Evolutionary conservation across 2,888 invertebrate species (phyloP).

Genomic region (Cheilosia soror): DNA sequence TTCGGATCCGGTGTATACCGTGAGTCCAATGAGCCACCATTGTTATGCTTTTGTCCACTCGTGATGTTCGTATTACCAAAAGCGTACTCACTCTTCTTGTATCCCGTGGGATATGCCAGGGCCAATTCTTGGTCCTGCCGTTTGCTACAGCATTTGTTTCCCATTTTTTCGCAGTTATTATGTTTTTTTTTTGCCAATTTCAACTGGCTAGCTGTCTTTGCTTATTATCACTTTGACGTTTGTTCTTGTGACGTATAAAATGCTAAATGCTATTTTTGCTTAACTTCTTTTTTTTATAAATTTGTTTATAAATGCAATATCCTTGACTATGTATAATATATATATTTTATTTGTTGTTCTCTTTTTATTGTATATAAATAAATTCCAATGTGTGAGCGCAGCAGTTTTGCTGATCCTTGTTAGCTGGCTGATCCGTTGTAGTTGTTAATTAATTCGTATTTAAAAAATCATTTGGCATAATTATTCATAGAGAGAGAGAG

Average conservation of each 20-base stretch:
- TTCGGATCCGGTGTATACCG: conserved; percentile 93
- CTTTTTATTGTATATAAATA: conserved; percentile 70
- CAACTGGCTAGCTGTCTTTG: conserved; percentile 62
- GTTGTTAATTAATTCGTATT: conserved; percentile 51
- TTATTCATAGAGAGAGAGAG: conserved; percentile 33
- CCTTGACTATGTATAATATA: conserved; percentile 71
- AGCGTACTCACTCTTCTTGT: conserved; percentile 83
- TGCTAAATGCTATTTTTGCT: conserved; percentile 55
- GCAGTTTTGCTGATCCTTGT: conserved; percentile 74
- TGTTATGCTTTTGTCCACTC: conserved; percentile 83
- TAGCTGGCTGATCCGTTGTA: conserved; percentile 43
- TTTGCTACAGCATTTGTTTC: conserved; percentile 95
- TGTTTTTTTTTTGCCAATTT: conserved; percentile 43
- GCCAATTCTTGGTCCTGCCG: conserved; percentile 88
- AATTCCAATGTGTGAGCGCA: conserved; percentile 69
- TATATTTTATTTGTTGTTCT: conserved; percentile 49
- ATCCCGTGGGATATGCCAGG: conserved; percentile 83
- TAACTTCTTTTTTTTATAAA: conserved; percentile 36
- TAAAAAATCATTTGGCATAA: conserved; percentile 68
- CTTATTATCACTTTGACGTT: conserved; percentile 61
- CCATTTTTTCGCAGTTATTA: conserved; percentile 85
- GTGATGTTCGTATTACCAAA: conserved; percentile 83
- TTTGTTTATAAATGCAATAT: conserved; percentile 76
- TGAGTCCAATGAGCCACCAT: conserved; percentile 85
- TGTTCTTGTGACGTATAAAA: conserved; percentile 71